Evolutionary conservation across 1,140 invertebrate species (phyloP).

Genomic region (Telenomus remus): DNA sequence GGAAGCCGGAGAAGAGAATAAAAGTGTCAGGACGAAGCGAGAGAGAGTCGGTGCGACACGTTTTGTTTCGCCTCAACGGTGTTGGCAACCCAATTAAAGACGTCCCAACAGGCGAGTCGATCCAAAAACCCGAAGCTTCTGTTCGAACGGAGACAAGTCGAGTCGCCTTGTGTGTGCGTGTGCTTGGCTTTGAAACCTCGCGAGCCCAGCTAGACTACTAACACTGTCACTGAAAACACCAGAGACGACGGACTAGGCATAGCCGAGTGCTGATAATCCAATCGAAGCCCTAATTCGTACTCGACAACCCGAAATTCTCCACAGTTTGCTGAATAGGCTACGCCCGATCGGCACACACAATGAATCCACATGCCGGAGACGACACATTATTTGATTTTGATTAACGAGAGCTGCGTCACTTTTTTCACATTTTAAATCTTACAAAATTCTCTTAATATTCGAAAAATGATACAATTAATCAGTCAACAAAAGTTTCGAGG

Average conservation of each 20-base stretch:
- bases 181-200: slow-evolving; percentile 41
- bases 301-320: slow-evolving; percentile 73
- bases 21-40: background rate
- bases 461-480: no score
- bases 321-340: slow-evolving; percentile 74
- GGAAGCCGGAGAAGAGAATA: background rate
- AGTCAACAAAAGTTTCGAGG: no score
- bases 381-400: slow-evolving; percentile 49
- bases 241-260: slow-evolving; percentile 60
- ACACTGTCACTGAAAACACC: slow-evolving; percentile 63
- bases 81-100: slow-evolving; percentile 75
- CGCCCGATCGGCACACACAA: slow-evolving; percentile 68
- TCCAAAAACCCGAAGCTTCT: slow-evolving; percentile 54
- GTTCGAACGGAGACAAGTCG: slow-evolving; percentile 34
- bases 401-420: slow-evolving; percentile 64
- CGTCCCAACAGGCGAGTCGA: slow-evolving; percentile 69
- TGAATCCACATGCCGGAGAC: slow-evolving; percentile 58
- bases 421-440: no score
- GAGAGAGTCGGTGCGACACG: background rate
- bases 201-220: slow-evolving; percentile 61
- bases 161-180: slow-evolving; percentile 41
- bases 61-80: slow-evolving; percentile 66
- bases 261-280: slow-evolving; percentile 72
- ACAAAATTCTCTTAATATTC: no score
- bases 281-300: slow-evolving; percentile 76